phyloP scores from a whole-genome alignment of 2,888 invertebrate species.

The Baronia brevicornis region DNA sequence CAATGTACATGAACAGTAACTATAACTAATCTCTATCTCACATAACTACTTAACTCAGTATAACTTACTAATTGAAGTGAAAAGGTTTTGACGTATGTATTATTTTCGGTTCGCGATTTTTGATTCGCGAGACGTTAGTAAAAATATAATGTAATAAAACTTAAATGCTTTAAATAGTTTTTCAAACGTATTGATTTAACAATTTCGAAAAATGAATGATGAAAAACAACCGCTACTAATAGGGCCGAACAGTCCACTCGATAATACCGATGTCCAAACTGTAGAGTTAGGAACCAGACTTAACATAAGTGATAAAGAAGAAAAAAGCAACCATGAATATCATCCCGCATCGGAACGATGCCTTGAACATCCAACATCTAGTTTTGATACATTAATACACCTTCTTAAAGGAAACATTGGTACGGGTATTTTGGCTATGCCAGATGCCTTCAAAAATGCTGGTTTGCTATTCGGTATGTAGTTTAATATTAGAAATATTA shows the following conservation, averaged over 20 bases:
- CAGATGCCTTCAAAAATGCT: conserved; percentile 93
- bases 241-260: conserved; percentile 49
- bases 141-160: conserved; percentile 11
- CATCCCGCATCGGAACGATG: conserved; percentile 80
- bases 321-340: conserved; percentile 50
- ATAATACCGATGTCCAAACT: conserved; percentile 47
- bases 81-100: too few species aligned
- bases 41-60: too few species aligned
- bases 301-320: conserved; percentile 29
- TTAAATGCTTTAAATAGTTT: conserved; percentile 2
- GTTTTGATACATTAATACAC: conserved; percentile 85
- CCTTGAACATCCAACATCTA: conserved; percentile 87
- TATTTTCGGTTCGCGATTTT: too few species aligned
- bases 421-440: conserved; percentile 98
- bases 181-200: conserved; percentile 8
- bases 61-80: too few species aligned
- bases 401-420: conserved; percentile 86
- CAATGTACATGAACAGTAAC: too few species aligned
- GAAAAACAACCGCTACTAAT: conserved; percentile 82
- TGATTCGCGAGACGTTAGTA: too few species aligned
- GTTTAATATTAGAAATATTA: conserved; percentile 4
- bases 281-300: conserved; percentile 49
- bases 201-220: conserved; percentile 69
- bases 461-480: conserved; percentile 86
- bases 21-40: too few species aligned